Conservation (phyloP, 2,797 vertebrate genomes). For the Peromyscus attwateri region DNA sequence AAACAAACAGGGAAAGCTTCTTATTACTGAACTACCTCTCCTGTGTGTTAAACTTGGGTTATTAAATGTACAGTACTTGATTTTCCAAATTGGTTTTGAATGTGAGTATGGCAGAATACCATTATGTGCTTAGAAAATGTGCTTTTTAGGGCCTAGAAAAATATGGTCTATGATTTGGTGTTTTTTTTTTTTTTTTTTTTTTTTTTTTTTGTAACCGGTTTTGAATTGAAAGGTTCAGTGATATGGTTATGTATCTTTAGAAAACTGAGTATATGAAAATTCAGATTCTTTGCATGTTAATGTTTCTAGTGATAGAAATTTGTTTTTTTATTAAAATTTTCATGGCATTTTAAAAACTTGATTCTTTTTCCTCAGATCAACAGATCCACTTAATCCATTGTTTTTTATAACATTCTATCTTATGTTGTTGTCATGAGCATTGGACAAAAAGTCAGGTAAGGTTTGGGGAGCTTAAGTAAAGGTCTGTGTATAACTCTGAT, state of each 20-base stretch:
- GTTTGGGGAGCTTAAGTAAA: constrained; percentile 41
- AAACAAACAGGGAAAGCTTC: not conserved
- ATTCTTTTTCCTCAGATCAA: constrained; percentile 35
- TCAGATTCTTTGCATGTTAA: not conserved
- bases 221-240: not conserved
- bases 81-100: not conserved
- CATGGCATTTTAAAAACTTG: constrained; percentile 13
- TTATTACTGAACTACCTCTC: not conserved
- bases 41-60: not conserved
- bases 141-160: not conserved
- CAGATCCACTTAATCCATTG: not conserved
- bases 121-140: not conserved
- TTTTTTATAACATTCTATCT: constrained; percentile 25
- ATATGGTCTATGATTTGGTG: not conserved
- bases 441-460: constrained; percentile 18
- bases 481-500: not conserved
- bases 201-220: constrained; percentile 6
- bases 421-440: not conserved
- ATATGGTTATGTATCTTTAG: not conserved
- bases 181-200: not conserved
- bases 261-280: constrained; percentile 19
- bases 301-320: constrained; percentile 19
- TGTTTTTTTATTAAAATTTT: not conserved
- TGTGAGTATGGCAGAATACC: not conserved
- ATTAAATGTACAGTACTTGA: not conserved